Evolutionary conservation across 2,888 invertebrate genomes (phyloP).

Genomic region (Sympetrum striolatum): DNA sequence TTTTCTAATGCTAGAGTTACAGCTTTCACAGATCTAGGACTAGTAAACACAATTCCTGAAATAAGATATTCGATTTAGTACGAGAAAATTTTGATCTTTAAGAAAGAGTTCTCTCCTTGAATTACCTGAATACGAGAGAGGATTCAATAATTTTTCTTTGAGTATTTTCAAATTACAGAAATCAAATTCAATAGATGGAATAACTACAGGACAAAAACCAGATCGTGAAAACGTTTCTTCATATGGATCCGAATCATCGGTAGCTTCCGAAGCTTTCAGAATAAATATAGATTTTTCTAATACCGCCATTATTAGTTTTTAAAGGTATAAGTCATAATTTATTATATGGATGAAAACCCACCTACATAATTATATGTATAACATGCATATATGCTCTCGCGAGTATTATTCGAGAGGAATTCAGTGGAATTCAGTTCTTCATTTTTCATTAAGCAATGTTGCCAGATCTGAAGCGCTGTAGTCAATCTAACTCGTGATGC

Average conservation of each 20-base stretch:
- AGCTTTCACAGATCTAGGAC: slow-evolving; percentile 1
- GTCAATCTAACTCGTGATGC: no score
- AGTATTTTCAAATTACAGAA: slow-evolving; percentile 5
- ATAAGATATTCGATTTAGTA: background rate
- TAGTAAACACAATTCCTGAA: slow-evolving; percentile 8
- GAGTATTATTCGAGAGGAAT: no score
- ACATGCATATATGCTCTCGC: no score
- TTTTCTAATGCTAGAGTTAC: background rate
- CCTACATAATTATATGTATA: no score
- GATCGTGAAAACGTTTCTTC: background rate
- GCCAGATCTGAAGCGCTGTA: no score
- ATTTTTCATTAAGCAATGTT: no score
- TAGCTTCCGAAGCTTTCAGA: background rate
- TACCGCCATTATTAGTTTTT: background rate
- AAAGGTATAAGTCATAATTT: background rate
- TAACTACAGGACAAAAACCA: background rate
- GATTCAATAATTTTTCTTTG: background rate
- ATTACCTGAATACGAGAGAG: slow-evolving; percentile 1
- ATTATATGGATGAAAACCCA: no score
- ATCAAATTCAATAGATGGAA: background rate
- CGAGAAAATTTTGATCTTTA: background rate
- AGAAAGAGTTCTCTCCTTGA: background rate
- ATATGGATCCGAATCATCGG: background rate
- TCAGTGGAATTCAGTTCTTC: no score
- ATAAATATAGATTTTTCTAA: background rate